Base-by-base conservation (phyloP, 2,888 invertebrate species). In the Aporophyla lueneburgensis region DNA sequence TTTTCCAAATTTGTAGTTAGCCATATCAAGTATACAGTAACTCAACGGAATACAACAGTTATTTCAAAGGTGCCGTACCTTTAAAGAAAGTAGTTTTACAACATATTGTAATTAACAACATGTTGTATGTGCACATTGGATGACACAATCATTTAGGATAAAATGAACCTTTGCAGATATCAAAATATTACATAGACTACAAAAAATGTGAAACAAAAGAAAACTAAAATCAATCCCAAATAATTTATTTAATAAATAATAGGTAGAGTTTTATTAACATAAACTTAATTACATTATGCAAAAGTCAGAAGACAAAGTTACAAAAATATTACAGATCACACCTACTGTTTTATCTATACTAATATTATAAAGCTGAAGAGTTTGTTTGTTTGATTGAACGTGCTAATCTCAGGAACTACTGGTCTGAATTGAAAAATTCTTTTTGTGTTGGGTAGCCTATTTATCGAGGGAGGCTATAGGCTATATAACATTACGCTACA, bases 201-300 rank as follows among this genome's bases (percentile, higher is more conserved):
- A 49, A 40, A 7, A 53, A 27, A 14, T 19, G 5, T 7, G 3
- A 69, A 58, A 51, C 0, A 51, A 66, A 27, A 27, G 43, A 53
- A 58, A 1, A 68, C 1, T 1, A 49, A 40, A 66, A 21, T 61
- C 21, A 40, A 61, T 67, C 12, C 21, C 24, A 68, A n/a, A 66
- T 80, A 59, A 67, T 85, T 82, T 75, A 79, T 70, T 83, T 54
- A 85, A 85, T 85, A 82, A 86, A 87, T 82, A 76, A n/a, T 76
- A 46, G 10, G 43, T 46, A 74, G 40, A 66, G 19, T 61, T 76
- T 75, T 61, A 70, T 67, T 66, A 69, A 77, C 49, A 66, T n/a
- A 74, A 81, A 66, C 73, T 59, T 72, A 68, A 43, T 58, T 75
- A 49, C 12, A 68, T 58, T 56, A 71, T 61, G 40, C 74, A 74